Conservation (phyloP, 1,140 invertebrate species). For the Sminthurides bifidus region DNA sequence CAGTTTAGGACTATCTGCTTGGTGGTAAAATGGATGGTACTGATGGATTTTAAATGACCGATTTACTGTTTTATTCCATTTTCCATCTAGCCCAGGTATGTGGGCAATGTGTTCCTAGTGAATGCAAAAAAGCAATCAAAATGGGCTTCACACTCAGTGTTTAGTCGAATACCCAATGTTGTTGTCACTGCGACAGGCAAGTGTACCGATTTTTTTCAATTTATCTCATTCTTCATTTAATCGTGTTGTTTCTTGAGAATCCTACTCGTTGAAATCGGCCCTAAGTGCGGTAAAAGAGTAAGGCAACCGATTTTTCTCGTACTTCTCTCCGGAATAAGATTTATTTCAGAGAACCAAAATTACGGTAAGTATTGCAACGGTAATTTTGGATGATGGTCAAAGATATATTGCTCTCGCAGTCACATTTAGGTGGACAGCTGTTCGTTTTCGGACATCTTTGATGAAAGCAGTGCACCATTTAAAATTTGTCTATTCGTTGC, state of each 20-base stretch:
- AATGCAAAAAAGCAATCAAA: slow-evolving; percentile 19
- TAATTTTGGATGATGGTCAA: slow-evolving; percentile 14
- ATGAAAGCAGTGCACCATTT: too few species aligned
- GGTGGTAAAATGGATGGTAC: too few species aligned
- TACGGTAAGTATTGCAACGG: slow-evolving; percentile 15
- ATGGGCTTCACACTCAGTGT: slow-evolving; percentile 13
- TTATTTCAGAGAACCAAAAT: slow-evolving; percentile 11
- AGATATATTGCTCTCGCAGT: slow-evolving; percentile 10
- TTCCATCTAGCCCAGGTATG: slow-evolving; percentile 31
- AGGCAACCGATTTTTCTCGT: too few species aligned
- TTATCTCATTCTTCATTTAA: slow-evolving; percentile 12
- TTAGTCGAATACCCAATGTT: slow-evolving; percentile 13
- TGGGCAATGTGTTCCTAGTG: slow-evolving; percentile 20
- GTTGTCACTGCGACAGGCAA: slow-evolving; percentile 25
- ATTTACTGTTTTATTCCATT: slow-evolving; percentile 24
- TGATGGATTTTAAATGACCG: background rate
- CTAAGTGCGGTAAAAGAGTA: too few species aligned
- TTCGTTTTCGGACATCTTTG: too few species aligned
- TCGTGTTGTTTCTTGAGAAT: slow-evolving; percentile 1
- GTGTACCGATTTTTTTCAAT: slow-evolving; percentile 20
- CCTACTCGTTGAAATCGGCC: too few species aligned
- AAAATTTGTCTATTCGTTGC: too few species aligned
- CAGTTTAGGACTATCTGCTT: too few species aligned
- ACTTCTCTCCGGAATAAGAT: background rate
- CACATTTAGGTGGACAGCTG: slow-evolving; percentile 13